Percentiles rank a stretch among this genome's conserved stretches.
Evolutionary conservation across 2,113 vertebrate genomes (phyloP).

Genomic region (Tetrao urogallus): DNA sequence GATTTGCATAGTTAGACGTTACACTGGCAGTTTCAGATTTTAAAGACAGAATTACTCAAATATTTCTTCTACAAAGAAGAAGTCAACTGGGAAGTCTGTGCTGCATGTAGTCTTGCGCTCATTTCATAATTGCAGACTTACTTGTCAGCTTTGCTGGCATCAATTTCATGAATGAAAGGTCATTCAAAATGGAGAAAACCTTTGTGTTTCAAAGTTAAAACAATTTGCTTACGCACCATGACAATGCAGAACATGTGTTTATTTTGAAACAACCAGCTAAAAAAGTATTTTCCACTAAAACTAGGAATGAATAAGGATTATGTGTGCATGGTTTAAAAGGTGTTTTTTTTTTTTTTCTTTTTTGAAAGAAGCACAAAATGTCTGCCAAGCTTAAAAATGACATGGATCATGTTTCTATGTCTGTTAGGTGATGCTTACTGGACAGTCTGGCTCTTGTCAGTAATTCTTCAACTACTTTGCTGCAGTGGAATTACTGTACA

Average conservation of each 20-base stretch:
- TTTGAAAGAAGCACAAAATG: slow-evolving; percentile 71
- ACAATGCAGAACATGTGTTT: not conserved
- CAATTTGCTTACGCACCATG: not conserved
- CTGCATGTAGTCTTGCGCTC: not conserved
- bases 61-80: not conserved
- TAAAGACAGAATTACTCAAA: slow-evolving; percentile 8
- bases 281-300: slow-evolving; percentile 23
- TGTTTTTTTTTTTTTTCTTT: not conserved
- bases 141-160: not conserved
- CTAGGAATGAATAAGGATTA: not conserved
- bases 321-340: slow-evolving; percentile 58
- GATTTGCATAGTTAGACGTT: slow-evolving; percentile 1
- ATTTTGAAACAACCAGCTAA: not conserved
- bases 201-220: not conserved
- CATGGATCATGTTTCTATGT: slow-evolving; percentile 77
- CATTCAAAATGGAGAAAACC: not conserved
- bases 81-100: not conserved
- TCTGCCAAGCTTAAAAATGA: slow-evolving; percentile 78
- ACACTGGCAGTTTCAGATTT: not conserved
- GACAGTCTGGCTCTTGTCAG: slow-evolving; percentile 78
- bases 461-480: slow-evolving; percentile 77
- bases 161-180: not conserved
- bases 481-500: slow-evolving; percentile 80
- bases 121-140: not conserved
- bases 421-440: slow-evolving; percentile 73